Percentiles rank a stretch among this genome's conserved stretches.
phyloP scores from a whole-genome alignment of 2,113 vertebrate genomes.

The Riparia riparia region DNA sequence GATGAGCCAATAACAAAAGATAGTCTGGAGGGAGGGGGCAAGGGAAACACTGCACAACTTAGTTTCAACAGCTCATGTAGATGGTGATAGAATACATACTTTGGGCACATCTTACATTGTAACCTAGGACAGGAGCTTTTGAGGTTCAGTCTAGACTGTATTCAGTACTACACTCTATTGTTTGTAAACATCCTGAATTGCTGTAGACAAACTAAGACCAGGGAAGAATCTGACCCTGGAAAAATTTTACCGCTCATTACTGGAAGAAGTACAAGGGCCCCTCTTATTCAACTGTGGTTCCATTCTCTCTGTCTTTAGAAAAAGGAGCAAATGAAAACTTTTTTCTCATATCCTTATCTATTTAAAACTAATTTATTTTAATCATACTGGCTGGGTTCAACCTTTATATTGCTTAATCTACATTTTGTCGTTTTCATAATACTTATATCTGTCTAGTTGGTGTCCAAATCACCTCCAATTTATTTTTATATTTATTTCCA shows the following conservation, averaged over 20 bases:
- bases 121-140: background rate
- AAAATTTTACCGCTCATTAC: background rate
- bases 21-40: too few species aligned
- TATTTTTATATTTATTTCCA: background rate
- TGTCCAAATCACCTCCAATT: background rate
- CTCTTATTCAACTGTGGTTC: background rate
- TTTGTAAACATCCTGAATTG: background rate
- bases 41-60: too few species aligned
- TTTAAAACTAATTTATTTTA: background rate
- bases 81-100: too few species aligned
- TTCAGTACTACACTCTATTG: background rate
- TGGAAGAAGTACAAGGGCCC: background rate
- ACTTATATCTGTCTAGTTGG: background rate
- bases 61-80: too few species aligned
- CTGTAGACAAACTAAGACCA: background rate
- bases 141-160: background rate
- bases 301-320: background rate
- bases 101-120: too few species aligned
- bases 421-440: background rate
- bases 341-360: background rate
- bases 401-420: background rate
- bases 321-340: background rate
- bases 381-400: background rate
- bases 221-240: background rate
- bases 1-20: too few species aligned